A percentile compares a stretch with the other conserved stretches of the same genome.
phyloP scores from a whole-genome alignment of 2,797 vertebrate species.

The Chelidonichthys spinosus region DNA sequence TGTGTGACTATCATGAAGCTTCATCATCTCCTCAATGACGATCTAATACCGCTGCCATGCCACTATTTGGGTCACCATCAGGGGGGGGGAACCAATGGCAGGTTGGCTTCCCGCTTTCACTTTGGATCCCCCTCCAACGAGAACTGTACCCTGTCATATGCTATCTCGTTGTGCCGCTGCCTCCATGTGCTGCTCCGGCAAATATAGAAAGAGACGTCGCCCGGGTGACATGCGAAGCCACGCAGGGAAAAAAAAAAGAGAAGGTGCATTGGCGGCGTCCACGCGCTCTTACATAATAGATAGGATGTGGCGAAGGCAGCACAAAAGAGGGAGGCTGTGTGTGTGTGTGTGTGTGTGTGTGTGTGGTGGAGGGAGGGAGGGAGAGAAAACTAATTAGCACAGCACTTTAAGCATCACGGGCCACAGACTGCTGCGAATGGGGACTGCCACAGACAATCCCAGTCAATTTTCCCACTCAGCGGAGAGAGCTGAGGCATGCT shows the following conservation, averaged over 20 bases:
- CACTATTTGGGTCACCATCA: neutral
- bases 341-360: slow-evolving; percentile 21
- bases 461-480: slow-evolving; percentile 81
- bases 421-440: slow-evolving; percentile 75
- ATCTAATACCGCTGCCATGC: neutral
- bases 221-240: slow-evolving; percentile 59
- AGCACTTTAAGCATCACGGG: slow-evolving; percentile 79
- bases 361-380: slow-evolving; percentile 41
- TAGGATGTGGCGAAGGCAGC: slow-evolving; percentile 49
- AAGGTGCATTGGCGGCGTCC: slow-evolving; percentile 47
- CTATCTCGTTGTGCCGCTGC: slow-evolving; percentile 34
- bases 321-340: slow-evolving; percentile 50
- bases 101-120: slow-evolving; percentile 10
- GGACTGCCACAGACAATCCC: slow-evolving; percentile 81
- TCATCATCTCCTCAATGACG: neutral
- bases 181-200: slow-evolving; percentile 46
- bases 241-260: slow-evolving; percentile 47
- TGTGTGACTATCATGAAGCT: neutral
- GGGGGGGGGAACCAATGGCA: slow-evolving; percentile 4
- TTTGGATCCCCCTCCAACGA: slow-evolving; percentile 8
- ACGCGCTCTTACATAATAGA: slow-evolving; percentile 69
- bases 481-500: slow-evolving; percentile 76
- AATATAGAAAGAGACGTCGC: slow-evolving; percentile 54
- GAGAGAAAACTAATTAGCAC: slow-evolving; percentile 79
- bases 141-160: slow-evolving; percentile 20